These are phyloP conservation scores for Ambastaia sidthimunki DNA, from an alignment of 2,797 vertebrate genomes.

Conservation along the genomic window DNA sequence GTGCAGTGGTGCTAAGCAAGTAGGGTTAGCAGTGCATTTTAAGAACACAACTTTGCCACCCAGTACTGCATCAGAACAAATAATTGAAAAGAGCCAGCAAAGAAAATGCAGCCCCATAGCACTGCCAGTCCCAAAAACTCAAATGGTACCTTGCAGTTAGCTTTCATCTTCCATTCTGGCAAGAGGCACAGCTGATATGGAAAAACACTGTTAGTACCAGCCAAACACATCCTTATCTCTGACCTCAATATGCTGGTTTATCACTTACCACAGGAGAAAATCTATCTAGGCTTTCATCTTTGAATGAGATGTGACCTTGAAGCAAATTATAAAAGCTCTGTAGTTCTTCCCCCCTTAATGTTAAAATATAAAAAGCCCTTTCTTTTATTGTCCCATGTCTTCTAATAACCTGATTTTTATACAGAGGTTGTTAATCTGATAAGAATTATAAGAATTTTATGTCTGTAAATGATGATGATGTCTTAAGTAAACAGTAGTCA, in stretches of 20 bases:
- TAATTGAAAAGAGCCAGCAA: background rate
- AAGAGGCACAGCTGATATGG: slow-evolving; percentile 15
- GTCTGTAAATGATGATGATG: too few relatives aligned
- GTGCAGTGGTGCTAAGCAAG: too few relatives aligned
- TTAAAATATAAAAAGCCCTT: slow-evolving; percentile 16
- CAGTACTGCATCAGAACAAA: background rate
- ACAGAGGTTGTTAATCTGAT: too few relatives aligned
- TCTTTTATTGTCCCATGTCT: slow-evolving; percentile 4
- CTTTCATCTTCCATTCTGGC: slow-evolving; percentile 35
- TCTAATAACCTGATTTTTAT: background rate
- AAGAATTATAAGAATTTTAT: background rate
- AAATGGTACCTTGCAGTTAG: background rate
- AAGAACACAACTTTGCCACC: too few relatives aligned
- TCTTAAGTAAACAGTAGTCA: too few relatives aligned
- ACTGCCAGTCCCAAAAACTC: background rate
- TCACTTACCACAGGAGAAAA: slow-evolving; percentile 27
- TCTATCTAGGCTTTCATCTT: slow-evolving; percentile 46
- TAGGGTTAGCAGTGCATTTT: too few relatives aligned
- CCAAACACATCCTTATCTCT: slow-evolving; percentile 37
- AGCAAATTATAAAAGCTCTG: slow-evolving; percentile 10
- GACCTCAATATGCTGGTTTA: slow-evolving; percentile 26
- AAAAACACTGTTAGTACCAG: slow-evolving; percentile 8
- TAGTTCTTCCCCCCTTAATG: background rate
- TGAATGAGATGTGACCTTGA: slow-evolving; percentile 43
- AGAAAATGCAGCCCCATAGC: slow-evolving; percentile 17